phyloP scores from a whole-genome alignment of 1,140 invertebrate species.

The Trichonephila clavata region DNA sequence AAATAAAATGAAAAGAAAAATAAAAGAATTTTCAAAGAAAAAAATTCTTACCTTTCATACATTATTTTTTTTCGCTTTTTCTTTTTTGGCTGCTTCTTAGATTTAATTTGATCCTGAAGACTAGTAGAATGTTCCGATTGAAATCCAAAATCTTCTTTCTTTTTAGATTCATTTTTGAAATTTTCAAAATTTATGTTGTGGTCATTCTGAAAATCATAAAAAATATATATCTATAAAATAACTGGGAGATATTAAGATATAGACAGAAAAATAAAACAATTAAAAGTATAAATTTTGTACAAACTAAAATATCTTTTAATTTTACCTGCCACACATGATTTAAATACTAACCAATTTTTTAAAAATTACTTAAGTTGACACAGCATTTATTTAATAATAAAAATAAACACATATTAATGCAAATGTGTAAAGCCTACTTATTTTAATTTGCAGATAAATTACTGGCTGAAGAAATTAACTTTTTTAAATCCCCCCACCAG shows the following conservation, averaged over 20 bases:
- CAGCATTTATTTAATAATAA: too few species aligned
- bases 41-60: constrained; percentile 54
- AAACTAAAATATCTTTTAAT: too few species aligned
- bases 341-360: too few species aligned
- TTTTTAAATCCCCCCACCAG: too few species aligned
- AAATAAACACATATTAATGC: too few species aligned
- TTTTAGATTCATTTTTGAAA: neutral
- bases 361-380: too few species aligned
- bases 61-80: constrained; percentile 59
- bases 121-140: neutral
- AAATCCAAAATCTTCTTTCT: neutral
- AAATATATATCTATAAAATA: neutral
- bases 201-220: constrained; percentile 1
- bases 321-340: too few species aligned
- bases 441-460: too few species aligned
- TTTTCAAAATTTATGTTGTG: neutral
- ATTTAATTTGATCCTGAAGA: constrained; percentile 21
- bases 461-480: too few species aligned
- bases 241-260: too few species aligned
- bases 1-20: neutral
- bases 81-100: constrained; percentile 52
- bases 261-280: neutral
- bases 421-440: too few species aligned
- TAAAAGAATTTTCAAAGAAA: neutral
- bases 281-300: too few species aligned